Evolutionary conservation across 1,140 invertebrate genomes (phyloP).

Genomic region (Diabrotica virgifera): DNA sequence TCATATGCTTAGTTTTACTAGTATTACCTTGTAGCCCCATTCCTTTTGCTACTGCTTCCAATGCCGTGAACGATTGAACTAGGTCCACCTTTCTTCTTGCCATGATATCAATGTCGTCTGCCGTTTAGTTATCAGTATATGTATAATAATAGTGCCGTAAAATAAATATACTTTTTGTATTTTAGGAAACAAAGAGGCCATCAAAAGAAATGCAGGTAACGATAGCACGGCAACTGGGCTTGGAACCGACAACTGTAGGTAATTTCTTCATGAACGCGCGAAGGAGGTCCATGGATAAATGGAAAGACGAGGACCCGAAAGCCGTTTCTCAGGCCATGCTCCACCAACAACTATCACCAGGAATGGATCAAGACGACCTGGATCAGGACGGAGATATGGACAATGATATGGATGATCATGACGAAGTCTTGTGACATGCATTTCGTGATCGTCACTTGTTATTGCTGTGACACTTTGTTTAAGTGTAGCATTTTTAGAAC

Average conservation of each 20-base stretch:
- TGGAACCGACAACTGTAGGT: constrained; percentile 97
- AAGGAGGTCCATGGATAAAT: constrained; percentile 96
- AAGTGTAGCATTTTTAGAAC: constrained; percentile 39
- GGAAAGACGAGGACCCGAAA: constrained; percentile 87
- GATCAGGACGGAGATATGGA: constrained; percentile 50
- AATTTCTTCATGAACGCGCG: constrained; percentile 99
- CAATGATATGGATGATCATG: constrained; percentile 46
- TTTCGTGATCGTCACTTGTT: constrained; percentile 48
- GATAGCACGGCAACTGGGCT: constrained; percentile 94
- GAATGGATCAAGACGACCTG: constrained; percentile 50
- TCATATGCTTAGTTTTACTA: no score
- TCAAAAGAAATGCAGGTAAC: constrained; percentile 99
- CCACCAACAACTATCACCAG: constrained; percentile 49
- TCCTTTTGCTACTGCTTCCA: no score
- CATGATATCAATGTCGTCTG: no score
- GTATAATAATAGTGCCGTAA: no score
- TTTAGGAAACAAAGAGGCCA: constrained; percentile 97
- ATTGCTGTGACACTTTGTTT: constrained; percentile 46
- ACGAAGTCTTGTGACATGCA: constrained; percentile 56
- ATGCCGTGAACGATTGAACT: no score
- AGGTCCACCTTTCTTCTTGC: no score
- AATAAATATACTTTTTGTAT: constrained; percentile 35
- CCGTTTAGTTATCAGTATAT: no score
- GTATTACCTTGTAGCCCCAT: no score
- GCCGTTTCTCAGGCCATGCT: constrained; percentile 35